Evolutionary conservation across 92 coral and sea anemone genomes (phyloP), one percentile per base, ranked within the genome.

Genomic region (Porites lobata): DNA sequence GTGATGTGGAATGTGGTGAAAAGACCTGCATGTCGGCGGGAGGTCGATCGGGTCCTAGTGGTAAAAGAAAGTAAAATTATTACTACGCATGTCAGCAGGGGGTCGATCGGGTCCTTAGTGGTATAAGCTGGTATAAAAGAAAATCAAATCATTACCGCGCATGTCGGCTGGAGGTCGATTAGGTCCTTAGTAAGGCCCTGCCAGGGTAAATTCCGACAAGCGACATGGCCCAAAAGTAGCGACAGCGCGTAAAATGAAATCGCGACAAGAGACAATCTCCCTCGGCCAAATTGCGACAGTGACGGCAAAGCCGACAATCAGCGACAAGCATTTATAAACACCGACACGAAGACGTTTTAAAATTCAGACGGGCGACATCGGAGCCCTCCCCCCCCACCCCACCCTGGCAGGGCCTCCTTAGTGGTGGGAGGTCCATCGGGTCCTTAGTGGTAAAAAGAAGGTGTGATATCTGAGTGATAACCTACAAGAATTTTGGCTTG

Each of bases 381-480:
- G 19, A 12, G 1, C 9, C 1, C 6, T 9, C 24, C 8, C 17
- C 22, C 69, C 29, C 29, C 26, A 21, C 0, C 22, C 22, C 22
- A 21, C 22, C 1, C 26, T 24, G 26, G 26, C 26, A 24, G 26
- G 26, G 26, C 26, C 26, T 24, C 50, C 94, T 94, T 13, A 17
- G 1, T 3, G 20, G 52, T 70, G 14, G 96, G 96, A 11, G 92
- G 81, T 64, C 78, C 75, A 57, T 88, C 91, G 9, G 96, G 96
- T 24, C 50, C 96, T 94, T 13, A 0, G 13, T 19, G 6, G 59
- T 6, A 21, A 8, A 71, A 57, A 19, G 64, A 1, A 21, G 19
- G 47, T 4, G 47, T 38, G 47, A 4, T 38, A 38, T 38, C 5
- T 38, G 47, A 38, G 47, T 38, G 47, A 38, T 38, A 29, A 38